Percentiles rank a stretch among this genome's conserved stretches.
Evolutionary conservation across 2,113 vertebrate genomes (phyloP).

Genomic region (Lagenorhynchus albirostris): DNA sequence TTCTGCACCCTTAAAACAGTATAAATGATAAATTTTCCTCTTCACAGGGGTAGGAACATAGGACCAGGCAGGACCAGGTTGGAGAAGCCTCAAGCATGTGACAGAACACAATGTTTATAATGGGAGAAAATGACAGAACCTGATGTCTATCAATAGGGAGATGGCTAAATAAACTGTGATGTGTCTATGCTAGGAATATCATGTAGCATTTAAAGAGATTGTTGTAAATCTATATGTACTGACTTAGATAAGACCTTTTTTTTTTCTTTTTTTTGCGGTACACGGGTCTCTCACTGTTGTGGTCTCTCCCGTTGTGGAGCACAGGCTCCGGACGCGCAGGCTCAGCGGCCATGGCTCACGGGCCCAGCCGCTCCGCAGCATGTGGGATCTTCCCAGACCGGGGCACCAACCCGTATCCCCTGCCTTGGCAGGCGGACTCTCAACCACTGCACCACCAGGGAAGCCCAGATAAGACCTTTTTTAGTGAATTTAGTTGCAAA

Average conservation of each 20-base stretch:
- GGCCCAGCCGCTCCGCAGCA: too few species aligned
- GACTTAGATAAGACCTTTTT: not conserved
- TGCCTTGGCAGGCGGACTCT: too few species aligned
- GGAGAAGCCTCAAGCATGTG: not conserved
- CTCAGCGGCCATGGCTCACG: too few species aligned
- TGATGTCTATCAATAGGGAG: not conserved
- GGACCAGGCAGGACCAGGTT: not conserved
- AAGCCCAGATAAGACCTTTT: not conserved
- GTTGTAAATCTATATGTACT: not conserved
- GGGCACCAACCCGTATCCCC: too few species aligned
- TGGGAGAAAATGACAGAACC: not conserved
- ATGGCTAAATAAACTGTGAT: not conserved
- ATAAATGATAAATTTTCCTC: not conserved
- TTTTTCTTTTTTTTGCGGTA: too few species aligned
- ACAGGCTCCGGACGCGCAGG: too few species aligned
- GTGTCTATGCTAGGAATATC: too few species aligned
- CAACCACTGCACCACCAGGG: too few species aligned
- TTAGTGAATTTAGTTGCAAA: not conserved
- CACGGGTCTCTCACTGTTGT: too few species aligned
- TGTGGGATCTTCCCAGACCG: too few species aligned
- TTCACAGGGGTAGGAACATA: not conserved
- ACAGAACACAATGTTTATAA: not conserved
- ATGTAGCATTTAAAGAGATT: not conserved
- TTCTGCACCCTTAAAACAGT: not conserved
- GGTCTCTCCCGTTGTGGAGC: too few species aligned